Evolutionary conservation across 2,888 invertebrate genomes (phyloP), one percentile per base, ranked within the genome.

Genomic region (Drosophila falleni): DNA sequence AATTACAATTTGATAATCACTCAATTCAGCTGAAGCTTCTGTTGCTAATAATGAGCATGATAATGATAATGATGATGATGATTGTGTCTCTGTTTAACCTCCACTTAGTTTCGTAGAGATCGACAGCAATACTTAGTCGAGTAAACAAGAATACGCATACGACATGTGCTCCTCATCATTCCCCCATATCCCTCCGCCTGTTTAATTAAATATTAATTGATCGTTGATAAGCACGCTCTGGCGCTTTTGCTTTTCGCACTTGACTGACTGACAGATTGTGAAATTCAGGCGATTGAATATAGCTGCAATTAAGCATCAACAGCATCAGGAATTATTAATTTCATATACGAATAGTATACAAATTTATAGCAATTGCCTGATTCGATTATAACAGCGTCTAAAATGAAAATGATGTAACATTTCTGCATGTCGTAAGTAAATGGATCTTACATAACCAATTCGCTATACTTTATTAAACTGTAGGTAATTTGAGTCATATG

Each of bases 131-230:
- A n/a, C n/a, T n/a, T n/a, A 15, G 37, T 33, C 15, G 11, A 35
- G 68, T 67, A 80, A 72, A 78, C 72, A 78, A 71, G 54, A 74
- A 47, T 72, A 59, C 65, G 69, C 68, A 83, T 83, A 83, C 87
- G 84, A 70, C 81, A 55, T 72, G 84, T 81, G 76, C 26, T 66
- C 49, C 71, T 29, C 35, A 26, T 10, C 15, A 23, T n/a, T 46
- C 53, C 26, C 19, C 66, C 53, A 44, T 16, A 50, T 19, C 70
- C 73, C 59, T 61, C 74, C 74, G 74, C 47, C 79, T 79, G 79
- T 78, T 90, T 90, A 90, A 90, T 90, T 90, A 89, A 89, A 90
- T 82, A 87, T 89, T 90, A 90, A 90, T 90, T 90, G 90, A 71
- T 80, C 78, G 74, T 59, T 82, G 90, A 90, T 89, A 88, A 82